These are phyloP conservation scores for Pelobates fuscus DNA, from an alignment of 2,113 vertebrate genomes.

Conservation along the genomic window DNA sequence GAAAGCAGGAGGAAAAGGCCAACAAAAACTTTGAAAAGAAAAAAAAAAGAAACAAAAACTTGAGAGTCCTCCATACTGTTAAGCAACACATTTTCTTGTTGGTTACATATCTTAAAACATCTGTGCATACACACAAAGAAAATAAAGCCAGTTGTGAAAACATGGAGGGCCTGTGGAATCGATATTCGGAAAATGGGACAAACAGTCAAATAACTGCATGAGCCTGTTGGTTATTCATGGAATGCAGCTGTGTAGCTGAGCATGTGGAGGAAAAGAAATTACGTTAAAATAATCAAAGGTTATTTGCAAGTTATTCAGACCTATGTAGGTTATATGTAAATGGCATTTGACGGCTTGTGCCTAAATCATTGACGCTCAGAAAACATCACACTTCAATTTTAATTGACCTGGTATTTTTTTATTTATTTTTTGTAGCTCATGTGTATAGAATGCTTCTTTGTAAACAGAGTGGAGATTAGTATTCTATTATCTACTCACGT, in stretches of 20 bases:
- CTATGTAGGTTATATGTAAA: conserved; percentile 34
- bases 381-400: conserved; percentile 24
- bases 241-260: conserved; percentile 35
- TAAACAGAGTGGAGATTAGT: conserved; percentile 33
- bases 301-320: background rate
- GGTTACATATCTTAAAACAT: conserved; percentile 37
- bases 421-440: background rate
- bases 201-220: conserved; percentile 33
- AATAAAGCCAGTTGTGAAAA: conserved; percentile 6
- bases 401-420: conserved; percentile 28
- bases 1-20: too few relatives aligned
- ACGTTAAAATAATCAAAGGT: conserved; percentile 26
- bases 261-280: conserved; percentile 25
- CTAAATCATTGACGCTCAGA: conserved; percentile 15
- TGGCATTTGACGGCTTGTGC: conserved; percentile 3
- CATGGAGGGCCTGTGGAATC: conserved; percentile 18
- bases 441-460: conserved; percentile 35
- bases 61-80: background rate
- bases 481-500: conserved; percentile 28
- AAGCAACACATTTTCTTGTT: conserved; percentile 12
- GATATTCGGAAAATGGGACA: conserved; percentile 27
- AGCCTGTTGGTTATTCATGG: conserved; percentile 41
- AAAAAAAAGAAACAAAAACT: too few relatives aligned
- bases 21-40: too few relatives aligned
- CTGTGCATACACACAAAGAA: conserved; percentile 32